Evolutionary conservation across 2,888 invertebrate genomes (phyloP).

Genomic region (Choristoneura rosaceana): DNA sequence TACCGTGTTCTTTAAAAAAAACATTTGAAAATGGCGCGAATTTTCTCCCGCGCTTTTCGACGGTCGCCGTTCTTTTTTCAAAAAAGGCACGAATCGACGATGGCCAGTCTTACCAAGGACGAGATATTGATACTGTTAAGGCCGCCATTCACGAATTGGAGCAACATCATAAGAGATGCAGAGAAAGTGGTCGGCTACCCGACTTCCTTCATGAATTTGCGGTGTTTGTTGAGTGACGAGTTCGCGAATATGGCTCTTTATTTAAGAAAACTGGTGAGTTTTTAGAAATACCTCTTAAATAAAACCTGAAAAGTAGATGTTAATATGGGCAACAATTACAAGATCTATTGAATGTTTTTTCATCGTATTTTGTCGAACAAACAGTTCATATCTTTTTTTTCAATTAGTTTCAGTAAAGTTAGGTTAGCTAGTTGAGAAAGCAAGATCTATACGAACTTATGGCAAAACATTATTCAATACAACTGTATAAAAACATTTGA

Average conservation of each 20-base stretch:
- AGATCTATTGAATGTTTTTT: no score
- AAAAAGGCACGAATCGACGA: slow-evolving; percentile 77
- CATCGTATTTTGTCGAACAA: no score
- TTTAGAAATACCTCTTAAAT: slow-evolving; percentile 2
- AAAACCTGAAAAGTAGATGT: no score
- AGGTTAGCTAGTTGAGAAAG: no score
- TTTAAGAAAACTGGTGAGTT: slow-evolving; percentile 81
- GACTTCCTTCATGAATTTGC: slow-evolving; percentile 85
- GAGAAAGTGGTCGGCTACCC: slow-evolving; percentile 85
- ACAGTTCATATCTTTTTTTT: no score
- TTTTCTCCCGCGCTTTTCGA: slow-evolving; percentile 70
- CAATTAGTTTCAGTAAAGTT: no score
- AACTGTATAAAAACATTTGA: no score
- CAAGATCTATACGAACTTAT: no score
- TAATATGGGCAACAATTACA: no score
- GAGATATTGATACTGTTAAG: slow-evolving; percentile 75
- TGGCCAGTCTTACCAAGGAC: slow-evolving; percentile 79
- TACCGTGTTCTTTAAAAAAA: slow-evolving; percentile 40
- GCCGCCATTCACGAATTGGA: slow-evolving; percentile 81
- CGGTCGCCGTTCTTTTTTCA: slow-evolving; percentile 73
- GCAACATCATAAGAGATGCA: slow-evolving; percentile 77
- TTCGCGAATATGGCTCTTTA: slow-evolving; percentile 85
- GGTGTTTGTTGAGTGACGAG: slow-evolving; percentile 86
- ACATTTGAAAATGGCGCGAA: slow-evolving; percentile 62
- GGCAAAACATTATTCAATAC: no score